These are phyloP conservation scores for Hydrotaea diabolus DNA, from an alignment of 2,888 invertebrate genomes.

Conservation along the genomic window DNA sequence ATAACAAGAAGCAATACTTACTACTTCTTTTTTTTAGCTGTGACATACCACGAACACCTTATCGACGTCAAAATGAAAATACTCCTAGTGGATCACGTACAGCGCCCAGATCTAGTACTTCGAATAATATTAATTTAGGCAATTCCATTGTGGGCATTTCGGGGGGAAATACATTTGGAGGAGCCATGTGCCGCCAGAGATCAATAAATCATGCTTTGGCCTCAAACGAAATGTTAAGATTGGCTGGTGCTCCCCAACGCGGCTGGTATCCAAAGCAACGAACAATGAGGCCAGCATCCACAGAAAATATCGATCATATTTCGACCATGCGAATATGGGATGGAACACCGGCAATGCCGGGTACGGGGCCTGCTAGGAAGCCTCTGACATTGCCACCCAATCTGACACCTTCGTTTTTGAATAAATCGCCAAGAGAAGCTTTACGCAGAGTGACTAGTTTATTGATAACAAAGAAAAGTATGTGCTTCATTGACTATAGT, in stretches of 20 bases:
- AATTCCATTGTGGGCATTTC: slow-evolving; percentile 80
- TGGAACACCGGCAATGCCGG: slow-evolving; percentile 79
- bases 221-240: slow-evolving; percentile 89
- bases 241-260: slow-evolving; percentile 90
- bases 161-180: slow-evolving; percentile 73
- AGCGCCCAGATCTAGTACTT: slow-evolving; percentile 83
- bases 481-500: too few species aligned
- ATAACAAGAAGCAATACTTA: background rate
- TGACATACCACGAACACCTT: slow-evolving; percentile 92
- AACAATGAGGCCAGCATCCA: slow-evolving; percentile 89
- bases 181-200: slow-evolving; percentile 81
- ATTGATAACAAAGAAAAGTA: slow-evolving; percentile 90
- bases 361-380: slow-evolving; percentile 84
- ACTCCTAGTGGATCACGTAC: slow-evolving; percentile 81
- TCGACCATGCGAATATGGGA: slow-evolving; percentile 82
- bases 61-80: slow-evolving; percentile 83
- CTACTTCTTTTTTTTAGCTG: slow-evolving; percentile 80
- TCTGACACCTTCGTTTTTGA: slow-evolving; percentile 93
- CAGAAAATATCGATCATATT: slow-evolving; percentile 91
- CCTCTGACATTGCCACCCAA: slow-evolving; percentile 94
- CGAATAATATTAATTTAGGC: slow-evolving; percentile 79
- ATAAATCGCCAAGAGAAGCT: slow-evolving; percentile 92
- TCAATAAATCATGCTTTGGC: slow-evolving; percentile 83
- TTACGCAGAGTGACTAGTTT: slow-evolving; percentile 93
- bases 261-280: slow-evolving; percentile 92